Evolutionary conservation across 2,888 invertebrate species (phyloP), one percentile per base, ranked within the genome.

Genomic region (Neoascia interrupta): DNA sequence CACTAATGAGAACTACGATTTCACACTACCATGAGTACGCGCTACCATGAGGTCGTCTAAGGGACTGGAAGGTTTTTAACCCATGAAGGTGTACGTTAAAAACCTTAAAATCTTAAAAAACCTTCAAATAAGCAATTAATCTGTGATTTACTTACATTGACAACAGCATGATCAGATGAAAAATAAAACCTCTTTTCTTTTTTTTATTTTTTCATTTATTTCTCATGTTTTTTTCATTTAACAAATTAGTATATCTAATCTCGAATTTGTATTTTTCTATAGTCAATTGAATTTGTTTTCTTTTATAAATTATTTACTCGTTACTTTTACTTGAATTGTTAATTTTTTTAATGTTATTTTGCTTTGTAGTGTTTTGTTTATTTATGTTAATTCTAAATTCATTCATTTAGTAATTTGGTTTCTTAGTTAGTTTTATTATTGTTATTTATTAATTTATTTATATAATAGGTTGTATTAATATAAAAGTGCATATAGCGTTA

Each of bases 401-500:
- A 61, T 41, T 69, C 5, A 53, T 54, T 68, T 54, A 69, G 37
- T 72, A 64, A 23, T 34, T 49, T 66, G 10, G 39, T 31, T 56
- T 28, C 54, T 47, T 61, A 75, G 47, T 47, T 43, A 56, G 43
- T 60, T 58, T 43, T 41, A 51, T 69, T 74, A 58, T 63, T 69
- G 56, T 75, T 73, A 37, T 63, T 47, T 60, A 43, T 45, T 53
- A 61, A 53, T 60, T 61, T 49, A 63, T 70, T 49, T 69, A 61
- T 63, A 75, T 75, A 75, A 75, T 75, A 69, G 54, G 69, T 75
- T 75, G 63, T 69, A 69, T 75, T 75, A 75, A 70, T 75, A 75
- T 70, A 75, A 75, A 75, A 75, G 75, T 75, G 75, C 75, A 75
- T 75, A 75, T 61, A 75, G 75, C 75, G 75, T 75, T 75, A 69